Evolutionary conservation across 2,888 invertebrate species (phyloP).

Genomic region (Megaustenia siamemsis): DNA sequence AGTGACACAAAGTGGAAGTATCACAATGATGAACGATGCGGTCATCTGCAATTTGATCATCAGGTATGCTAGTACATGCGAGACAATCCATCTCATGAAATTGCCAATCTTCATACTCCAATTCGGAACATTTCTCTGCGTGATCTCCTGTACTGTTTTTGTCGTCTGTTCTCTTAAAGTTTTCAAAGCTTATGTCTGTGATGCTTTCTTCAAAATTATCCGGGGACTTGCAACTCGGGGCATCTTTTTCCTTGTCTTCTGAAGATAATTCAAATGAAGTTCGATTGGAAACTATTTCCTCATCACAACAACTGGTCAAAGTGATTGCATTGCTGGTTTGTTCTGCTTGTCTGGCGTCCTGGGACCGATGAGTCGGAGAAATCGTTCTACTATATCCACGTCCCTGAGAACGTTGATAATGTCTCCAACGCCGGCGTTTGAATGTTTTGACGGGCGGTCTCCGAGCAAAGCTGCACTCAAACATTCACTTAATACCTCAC

Average conservation of each 20-base stretch:
- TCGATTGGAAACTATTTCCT: neutral
- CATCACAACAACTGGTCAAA: neutral
- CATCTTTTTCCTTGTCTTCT: neutral
- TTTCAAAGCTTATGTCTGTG: neutral
- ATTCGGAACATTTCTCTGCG: neutral
- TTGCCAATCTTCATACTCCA: neutral
- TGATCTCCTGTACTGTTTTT: too few species aligned
- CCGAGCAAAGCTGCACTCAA: neutral
- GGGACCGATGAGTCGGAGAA: slow-evolving; percentile 11
- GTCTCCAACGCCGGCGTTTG: slow-evolving; percentile 22
- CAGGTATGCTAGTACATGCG: neutral
- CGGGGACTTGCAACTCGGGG: neutral
- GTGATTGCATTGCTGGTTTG: neutral
- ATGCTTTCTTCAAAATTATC: neutral
- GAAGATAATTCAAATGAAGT: neutral
- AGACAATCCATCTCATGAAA: neutral
- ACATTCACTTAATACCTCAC: slow-evolving; percentile 14
- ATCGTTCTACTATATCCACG: neutral
- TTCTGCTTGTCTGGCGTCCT: neutral
- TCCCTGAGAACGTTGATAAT: slow-evolving; percentile 39
- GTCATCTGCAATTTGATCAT: neutral
- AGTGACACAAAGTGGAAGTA: neutral
- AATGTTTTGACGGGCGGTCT: neutral
- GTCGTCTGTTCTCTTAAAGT: neutral
- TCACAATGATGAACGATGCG: neutral